Base-by-base conservation (phyloP, 2,888 invertebrate genomes). In the Drosophila pseudotalamancana region DNA sequence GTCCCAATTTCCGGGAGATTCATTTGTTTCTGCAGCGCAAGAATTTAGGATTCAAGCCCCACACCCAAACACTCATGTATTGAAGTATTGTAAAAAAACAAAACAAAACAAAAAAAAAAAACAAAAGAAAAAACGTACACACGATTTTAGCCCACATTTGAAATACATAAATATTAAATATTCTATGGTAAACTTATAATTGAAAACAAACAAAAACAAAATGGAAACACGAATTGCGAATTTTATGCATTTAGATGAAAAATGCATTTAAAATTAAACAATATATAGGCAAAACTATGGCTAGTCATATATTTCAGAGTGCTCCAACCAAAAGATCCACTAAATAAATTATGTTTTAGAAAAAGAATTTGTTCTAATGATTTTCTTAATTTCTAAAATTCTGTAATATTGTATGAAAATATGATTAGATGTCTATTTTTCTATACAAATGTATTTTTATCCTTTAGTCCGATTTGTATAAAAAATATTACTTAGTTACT, bases 1-100 rank as follows among this genome's bases (percentile, higher is more conserved):
- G 97, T 57, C 97, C 97, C 40, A 94, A 94, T 82, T 97, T 97
- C 92, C 93, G 95, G 65, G 97, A 97, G 91, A 96, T 97, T 85
- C 96, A 96, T 91, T 93, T 96, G 90, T 97, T 97, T 92, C 93
- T 97, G 72, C 96, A 95, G 90, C 92, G 95, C 85, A 96, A 96
- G 91, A 95, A 95, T 91, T 92, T 95, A 71, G 95, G 91, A 66
- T 91, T 91, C 73, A 91, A 91, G 77, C 91, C 91, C 57, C 62
- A 61, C 45, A 87, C 86, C 31, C 79, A 89, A 68, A 87, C 89
- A 72, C 84, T 87, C 56, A 88, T 82, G 76, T 83, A 89, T 77
- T 89, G 61, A 54, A 23, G 62, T 32, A 59, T 50, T 55, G 29
- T 40, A 51, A 43, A 12, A 35, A 11, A 46, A 53, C 37, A 32